phyloP scores from a whole-genome alignment of 2,888 invertebrate genomes.

The Diloba caeruleocephala region DNA sequence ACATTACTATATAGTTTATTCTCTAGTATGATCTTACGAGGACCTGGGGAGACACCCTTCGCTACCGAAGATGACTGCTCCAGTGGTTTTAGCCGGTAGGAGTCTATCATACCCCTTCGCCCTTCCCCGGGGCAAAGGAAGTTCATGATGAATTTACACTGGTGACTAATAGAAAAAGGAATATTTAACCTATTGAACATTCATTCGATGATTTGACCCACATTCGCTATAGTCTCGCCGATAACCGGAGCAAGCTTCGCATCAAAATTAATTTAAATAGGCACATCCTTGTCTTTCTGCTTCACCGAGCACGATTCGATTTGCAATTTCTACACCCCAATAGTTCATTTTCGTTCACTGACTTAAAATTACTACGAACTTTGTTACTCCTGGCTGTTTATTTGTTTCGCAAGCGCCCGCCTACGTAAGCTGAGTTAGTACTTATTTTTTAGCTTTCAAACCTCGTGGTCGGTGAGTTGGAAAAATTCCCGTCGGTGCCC shows the following conservation, averaged over 20 bases:
- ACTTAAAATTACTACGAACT: conserved; percentile 80
- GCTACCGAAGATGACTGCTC: too few relatives aligned
- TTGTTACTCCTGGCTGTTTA: conserved; percentile 68
- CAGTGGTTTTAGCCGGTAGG: too few relatives aligned
- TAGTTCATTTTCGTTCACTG: conserved; percentile 76
- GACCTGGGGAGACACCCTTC: too few relatives aligned
- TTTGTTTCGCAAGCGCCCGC: conserved; percentile 66
- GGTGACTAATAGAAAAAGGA: too few relatives aligned
- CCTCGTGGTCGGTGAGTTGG: conserved; percentile 51
- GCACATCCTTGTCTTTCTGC: conserved; percentile 81
- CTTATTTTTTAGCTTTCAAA: conserved; percentile 59
- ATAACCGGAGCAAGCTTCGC: conserved; percentile 57
- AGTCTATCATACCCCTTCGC: too few relatives aligned
- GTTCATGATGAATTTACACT: too few relatives aligned
- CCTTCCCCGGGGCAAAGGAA: too few relatives aligned
- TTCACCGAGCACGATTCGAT: conserved; percentile 78
- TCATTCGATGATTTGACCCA: conserved; percentile 50
- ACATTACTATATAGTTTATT: too few relatives aligned
- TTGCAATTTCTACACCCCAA: conserved; percentile 80
- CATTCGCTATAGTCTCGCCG: conserved; percentile 57
- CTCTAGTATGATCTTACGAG: too few relatives aligned
- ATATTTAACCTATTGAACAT: too few relatives aligned
- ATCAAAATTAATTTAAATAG: conserved; percentile 83
- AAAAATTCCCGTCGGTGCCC: conserved; percentile 41
- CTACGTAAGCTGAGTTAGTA: conserved; percentile 58